Percentiles rank a stretch among this genome's conserved stretches.
phyloP scores from a whole-genome alignment of 1,140 invertebrate species.

The Pseudomyrmex dendroicus region DNA sequence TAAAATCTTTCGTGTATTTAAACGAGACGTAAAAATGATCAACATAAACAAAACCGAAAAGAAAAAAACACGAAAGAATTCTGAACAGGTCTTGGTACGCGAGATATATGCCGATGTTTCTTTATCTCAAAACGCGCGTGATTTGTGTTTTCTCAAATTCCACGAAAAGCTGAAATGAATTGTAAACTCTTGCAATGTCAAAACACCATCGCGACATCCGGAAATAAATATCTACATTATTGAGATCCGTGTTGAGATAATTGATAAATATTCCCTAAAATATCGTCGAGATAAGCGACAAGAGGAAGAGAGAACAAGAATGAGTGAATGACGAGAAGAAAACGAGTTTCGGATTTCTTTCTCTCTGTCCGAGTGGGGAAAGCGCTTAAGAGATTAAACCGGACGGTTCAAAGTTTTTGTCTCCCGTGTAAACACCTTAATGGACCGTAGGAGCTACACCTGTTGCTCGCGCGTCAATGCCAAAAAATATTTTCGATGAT shows the following conservation, averaged over 20 bases:
- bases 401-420: slow-evolving; percentile 75
- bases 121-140: slow-evolving; percentile 11
- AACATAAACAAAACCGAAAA: neutral
- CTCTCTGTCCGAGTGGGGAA: slow-evolving; percentile 46
- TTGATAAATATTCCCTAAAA: slow-evolving; percentile 67
- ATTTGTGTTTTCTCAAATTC: slow-evolving; percentile 52
- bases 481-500: slow-evolving; percentile 72
- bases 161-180: slow-evolving; percentile 12
- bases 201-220: slow-evolving; percentile 5
- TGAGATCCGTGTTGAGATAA: slow-evolving; percentile 29
- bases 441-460: slow-evolving; percentile 68
- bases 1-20: slow-evolving; percentile 20
- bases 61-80: neutral
- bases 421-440: slow-evolving; percentile 74
- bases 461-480: slow-evolving; percentile 64
- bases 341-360: slow-evolving; percentile 17
- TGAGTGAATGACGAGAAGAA: neutral
- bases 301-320: neutral
- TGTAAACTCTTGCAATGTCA: slow-evolving; percentile 37
- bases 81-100: neutral
- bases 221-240: slow-evolving; percentile 18
- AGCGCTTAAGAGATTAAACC: slow-evolving; percentile 72
- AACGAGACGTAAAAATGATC: neutral
- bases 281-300: neutral
- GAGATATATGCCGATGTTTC: neutral